Percentiles rank a stretch among this genome's conserved stretches.
Conservation (phyloP, 2,888 invertebrate species). For the Netelia virgata region DNA sequence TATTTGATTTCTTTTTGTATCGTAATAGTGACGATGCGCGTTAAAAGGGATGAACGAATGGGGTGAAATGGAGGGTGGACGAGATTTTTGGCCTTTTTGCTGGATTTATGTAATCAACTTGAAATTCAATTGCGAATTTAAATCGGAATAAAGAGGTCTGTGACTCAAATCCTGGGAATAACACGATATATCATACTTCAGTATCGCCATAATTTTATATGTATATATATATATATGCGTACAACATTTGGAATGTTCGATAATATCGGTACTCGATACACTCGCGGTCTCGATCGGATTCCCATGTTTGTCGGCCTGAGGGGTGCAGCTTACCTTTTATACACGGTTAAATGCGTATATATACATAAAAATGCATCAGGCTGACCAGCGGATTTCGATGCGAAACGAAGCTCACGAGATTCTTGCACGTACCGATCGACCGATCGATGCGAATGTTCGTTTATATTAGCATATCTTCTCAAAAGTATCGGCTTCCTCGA, state of each 20-base stretch:
- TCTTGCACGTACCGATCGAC: conserved; percentile 40
- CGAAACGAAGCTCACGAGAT: conserved; percentile 27
- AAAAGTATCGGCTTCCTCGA: conserved; percentile 2
- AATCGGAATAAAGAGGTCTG: too few relatives aligned
- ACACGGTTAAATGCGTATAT: background rate
- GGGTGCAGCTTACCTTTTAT: conserved; percentile 21
- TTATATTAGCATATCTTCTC: conserved; percentile 20
- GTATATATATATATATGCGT: background rate
- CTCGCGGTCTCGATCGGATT: conserved; percentile 25
- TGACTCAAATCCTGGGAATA: too few relatives aligned
- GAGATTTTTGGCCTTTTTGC: too few relatives aligned
- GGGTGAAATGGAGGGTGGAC: too few relatives aligned
- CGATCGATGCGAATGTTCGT: conserved; percentile 26
- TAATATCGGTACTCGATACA: conserved; percentile 33
- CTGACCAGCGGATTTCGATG: conserved; percentile 26
- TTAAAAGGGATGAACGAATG: too few relatives aligned
- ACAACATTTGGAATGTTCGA: conserved; percentile 3
- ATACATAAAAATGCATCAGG: conserved; percentile 2
- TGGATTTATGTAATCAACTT: too few relatives aligned
- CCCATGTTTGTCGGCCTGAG: conserved; percentile 37
- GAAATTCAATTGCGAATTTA: too few relatives aligned
- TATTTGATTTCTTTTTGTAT: too few relatives aligned
- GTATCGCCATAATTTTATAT: too few relatives aligned
- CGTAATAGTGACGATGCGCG: too few relatives aligned
- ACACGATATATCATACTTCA: too few relatives aligned